phyloP scores from a whole-genome alignment of 2,797 vertebrate genomes.

The Pseudotriccus pelzelni region DNA sequence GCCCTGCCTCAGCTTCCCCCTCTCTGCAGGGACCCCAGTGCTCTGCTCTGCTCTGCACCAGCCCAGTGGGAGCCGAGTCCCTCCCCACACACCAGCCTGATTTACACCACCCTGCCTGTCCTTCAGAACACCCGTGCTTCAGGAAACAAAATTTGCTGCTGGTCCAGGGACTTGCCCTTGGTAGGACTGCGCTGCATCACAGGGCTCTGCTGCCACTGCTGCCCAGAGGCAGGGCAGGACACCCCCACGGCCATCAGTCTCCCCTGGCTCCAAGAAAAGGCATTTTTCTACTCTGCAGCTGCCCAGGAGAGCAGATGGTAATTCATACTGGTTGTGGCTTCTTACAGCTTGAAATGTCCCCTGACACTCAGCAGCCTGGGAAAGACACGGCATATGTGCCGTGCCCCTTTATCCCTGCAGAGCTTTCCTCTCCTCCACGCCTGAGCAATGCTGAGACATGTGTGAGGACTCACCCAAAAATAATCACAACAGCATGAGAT shows the following conservation, averaged over 20 bases:
- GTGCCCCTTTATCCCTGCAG: neutral
- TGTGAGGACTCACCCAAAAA: neutral
- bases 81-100: neutral
- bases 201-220: neutral
- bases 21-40: neutral
- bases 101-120: fast-evolving
- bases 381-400: neutral
- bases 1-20: neutral
- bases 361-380: neutral
- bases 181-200: neutral
- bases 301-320: neutral
- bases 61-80: fast-evolving
- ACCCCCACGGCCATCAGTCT: neutral
- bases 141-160: neutral
- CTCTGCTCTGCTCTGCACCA: too few relatives aligned
- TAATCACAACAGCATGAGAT: neutral
- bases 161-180: neutral
- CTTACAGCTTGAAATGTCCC: neutral
- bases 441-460: neutral
- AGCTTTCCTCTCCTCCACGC: neutral
- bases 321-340: neutral
- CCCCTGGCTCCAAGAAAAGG: neutral
- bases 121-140: neutral
- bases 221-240: neutral
- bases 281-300: neutral